Conservation (phyloP, 2,797 vertebrate genomes). For the Podarcis siculus region DNA sequence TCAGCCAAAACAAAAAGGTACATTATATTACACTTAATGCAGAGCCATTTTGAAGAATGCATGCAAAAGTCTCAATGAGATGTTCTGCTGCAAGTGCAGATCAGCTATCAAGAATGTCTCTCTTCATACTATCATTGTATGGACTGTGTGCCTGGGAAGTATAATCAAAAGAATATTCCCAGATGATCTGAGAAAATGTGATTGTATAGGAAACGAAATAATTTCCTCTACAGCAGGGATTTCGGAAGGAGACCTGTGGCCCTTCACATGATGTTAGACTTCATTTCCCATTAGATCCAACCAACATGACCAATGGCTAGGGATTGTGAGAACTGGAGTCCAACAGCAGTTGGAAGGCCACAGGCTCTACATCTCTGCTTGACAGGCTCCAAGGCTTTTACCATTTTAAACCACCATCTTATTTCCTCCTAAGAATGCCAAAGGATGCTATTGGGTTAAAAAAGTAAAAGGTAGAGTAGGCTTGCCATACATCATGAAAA, state of each 20-base stretch:
- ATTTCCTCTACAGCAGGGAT: too few relatives aligned
- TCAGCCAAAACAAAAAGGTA: background rate
- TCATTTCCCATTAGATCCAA: too few relatives aligned
- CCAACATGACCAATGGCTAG: too few relatives aligned
- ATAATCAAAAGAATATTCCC: background rate
- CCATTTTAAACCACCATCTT: background rate
- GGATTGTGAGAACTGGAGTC: too few relatives aligned
- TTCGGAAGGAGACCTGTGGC: too few relatives aligned
- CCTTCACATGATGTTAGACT: too few relatives aligned
- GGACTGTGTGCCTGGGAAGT: background rate
- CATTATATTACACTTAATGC: background rate
- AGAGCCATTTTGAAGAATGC: background rate
- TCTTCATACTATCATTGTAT: background rate
- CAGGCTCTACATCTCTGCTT: background rate
- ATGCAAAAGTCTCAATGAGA: background rate
- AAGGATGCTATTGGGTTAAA: background rate
- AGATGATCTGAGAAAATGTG: background rate
- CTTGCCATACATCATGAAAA: too few relatives aligned
- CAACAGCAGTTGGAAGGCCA: too few relatives aligned
- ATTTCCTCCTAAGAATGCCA: background rate
- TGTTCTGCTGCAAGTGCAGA: background rate
- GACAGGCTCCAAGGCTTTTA: background rate
- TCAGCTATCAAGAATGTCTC: background rate
- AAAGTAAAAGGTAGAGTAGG: too few relatives aligned
- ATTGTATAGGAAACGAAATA: background rate